A percentile compares a stretch with the other conserved stretches of the same genome.
These are phyloP conservation scores for Phymanthus crucifer DNA, from an alignment of 92 coral and sea anemone species.

Conservation along the genomic window DNA sequence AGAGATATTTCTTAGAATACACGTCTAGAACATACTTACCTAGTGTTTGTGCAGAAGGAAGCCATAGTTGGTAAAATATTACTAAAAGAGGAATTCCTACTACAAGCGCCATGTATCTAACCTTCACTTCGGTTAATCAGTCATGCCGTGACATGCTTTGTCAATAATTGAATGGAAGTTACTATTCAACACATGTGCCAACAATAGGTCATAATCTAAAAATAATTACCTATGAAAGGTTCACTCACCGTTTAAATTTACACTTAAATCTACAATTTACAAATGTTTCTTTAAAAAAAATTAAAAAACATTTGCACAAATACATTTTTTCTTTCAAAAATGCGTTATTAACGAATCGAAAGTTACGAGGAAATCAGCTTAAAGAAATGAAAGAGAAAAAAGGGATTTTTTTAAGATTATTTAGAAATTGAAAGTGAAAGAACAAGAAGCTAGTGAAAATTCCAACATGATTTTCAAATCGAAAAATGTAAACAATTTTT, in stretches of 20 bases:
- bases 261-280: not conserved
- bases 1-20: not conserved
- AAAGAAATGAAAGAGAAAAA: not conserved
- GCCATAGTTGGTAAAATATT: not conserved
- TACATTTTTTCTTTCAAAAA: not conserved
- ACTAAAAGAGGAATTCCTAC: not conserved
- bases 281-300: not conserved
- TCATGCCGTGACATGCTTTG: not conserved
- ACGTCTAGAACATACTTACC: not conserved
- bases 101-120: not conserved
- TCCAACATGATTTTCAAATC: too few relatives aligned
- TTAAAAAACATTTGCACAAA: not conserved
- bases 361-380: not conserved
- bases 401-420: not conserved
- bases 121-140: not conserved
- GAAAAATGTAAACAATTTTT: too few relatives aligned
- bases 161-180: not conserved
- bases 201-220: not conserved
- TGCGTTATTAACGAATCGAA: not conserved
- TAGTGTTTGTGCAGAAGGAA: not conserved
- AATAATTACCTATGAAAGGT: not conserved
- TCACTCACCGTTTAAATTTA: not conserved
- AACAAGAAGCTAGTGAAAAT: not conserved
- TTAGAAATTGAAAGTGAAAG: not conserved
- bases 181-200: not conserved